A percentile compares a stretch with the other conserved stretches of the same genome.
Evolutionary conservation across 2,797 vertebrate genomes (phyloP).

Genomic region (Spheniscus humboldti): DNA sequence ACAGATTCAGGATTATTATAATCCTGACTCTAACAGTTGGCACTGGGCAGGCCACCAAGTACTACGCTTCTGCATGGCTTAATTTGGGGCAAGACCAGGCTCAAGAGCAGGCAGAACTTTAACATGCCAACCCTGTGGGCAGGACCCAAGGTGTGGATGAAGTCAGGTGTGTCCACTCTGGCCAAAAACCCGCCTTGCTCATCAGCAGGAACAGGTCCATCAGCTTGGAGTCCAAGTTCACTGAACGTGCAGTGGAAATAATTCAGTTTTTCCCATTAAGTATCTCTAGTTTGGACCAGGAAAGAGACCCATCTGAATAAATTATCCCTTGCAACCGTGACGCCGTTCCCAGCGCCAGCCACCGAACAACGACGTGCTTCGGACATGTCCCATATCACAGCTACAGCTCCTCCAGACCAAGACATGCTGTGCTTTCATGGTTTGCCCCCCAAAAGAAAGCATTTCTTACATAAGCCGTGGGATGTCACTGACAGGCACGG

Average conservation of each 20-base stretch:
- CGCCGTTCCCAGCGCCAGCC: rapidly evolving
- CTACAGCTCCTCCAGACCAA: background rate
- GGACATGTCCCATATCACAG: background rate
- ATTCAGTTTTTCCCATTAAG: background rate
- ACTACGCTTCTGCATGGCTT: background rate
- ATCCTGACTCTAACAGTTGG: background rate
- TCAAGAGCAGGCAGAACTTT: background rate
- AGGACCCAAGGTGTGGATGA: background rate
- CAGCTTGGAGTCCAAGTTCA: background rate
- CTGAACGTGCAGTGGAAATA: background rate
- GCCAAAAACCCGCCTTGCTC: background rate
- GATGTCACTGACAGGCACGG: conserved; percentile 94
- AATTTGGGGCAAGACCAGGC: background rate
- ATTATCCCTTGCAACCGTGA: background rate
- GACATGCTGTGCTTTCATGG: rapidly evolving
- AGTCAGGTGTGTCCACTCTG: background rate
- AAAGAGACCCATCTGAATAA: background rate
- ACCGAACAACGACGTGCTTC: background rate
- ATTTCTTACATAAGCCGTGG: conserved; percentile 93
- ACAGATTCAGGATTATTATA: background rate
- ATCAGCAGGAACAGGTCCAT: background rate
- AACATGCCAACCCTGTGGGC: background rate
- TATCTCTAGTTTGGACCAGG: background rate
- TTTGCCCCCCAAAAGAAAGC: background rate
- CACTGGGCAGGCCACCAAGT: background rate